A percentile compares a stretch with the other conserved stretches of the same genome.
Evolutionary conservation across 2,888 invertebrate species (phyloP).

Genomic region (Mesodorylaimus sp.): DNA sequence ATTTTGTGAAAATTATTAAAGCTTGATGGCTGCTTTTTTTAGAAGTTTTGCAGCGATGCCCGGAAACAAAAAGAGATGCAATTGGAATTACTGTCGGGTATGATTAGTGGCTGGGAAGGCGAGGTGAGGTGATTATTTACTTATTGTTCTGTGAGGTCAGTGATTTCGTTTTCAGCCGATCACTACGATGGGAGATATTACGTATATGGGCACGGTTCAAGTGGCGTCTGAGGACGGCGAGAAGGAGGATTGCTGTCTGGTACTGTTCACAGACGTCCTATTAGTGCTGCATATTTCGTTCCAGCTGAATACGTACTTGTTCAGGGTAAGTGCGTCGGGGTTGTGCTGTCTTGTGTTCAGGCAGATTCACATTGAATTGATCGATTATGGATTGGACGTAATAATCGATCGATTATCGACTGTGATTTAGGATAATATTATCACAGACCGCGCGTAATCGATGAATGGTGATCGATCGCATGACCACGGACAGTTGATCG

Average conservation of each 20-base stretch:
- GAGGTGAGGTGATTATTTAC: constrained; percentile 34
- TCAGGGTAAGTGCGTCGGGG: neutral
- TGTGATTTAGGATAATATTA: no score
- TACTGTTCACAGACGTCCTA: constrained; percentile 69
- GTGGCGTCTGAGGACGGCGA: constrained; percentile 53
- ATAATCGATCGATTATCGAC: no score
- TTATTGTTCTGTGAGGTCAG: neutral
- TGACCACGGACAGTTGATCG: no score
- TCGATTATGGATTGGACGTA: no score
- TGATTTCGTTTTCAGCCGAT: constrained; percentile 38
- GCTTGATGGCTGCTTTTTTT: constrained; percentile 14
- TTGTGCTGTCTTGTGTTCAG: neutral
- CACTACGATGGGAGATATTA: constrained; percentile 57
- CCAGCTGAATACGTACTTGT: constrained; percentile 62
- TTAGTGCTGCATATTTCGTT: constrained; percentile 75
- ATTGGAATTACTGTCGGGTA: constrained; percentile 75
- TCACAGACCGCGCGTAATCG: no score
- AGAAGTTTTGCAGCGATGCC: constrained; percentile 68
- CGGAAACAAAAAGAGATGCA: constrained; percentile 87
- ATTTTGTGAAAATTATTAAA: constrained; percentile 1
- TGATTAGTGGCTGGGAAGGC: constrained; percentile 87
- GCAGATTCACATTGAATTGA: no score
- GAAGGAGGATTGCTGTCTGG: constrained; percentile 59
- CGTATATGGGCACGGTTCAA: constrained; percentile 77
- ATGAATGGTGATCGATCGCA: no score